A percentile compares a stretch with the other conserved stretches of the same genome.
phyloP scores from a whole-genome alignment of 2,113 vertebrate species.

The Semnornis frantzii region DNA sequence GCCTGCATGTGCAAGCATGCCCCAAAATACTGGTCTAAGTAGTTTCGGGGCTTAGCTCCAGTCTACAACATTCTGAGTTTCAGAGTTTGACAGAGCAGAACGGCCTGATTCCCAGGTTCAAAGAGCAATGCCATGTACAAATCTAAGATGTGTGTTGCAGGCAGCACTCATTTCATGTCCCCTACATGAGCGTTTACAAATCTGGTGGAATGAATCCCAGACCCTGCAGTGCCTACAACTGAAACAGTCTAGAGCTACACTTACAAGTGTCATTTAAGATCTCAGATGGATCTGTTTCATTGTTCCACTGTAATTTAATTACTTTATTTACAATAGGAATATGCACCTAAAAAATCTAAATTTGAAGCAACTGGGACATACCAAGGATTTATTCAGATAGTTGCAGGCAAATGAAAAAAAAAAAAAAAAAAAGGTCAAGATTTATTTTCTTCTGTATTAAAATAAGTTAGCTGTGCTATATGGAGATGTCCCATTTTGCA shows the following conservation, averaged over 20 bases:
- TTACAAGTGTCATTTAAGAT: not conserved
- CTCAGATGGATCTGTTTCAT: not conserved
- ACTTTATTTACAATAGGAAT: not conserved
- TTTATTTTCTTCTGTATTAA: not conserved
- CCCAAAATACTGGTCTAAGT: not conserved
- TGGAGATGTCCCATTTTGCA: not conserved
- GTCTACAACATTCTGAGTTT: not conserved
- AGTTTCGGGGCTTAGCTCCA: not conserved
- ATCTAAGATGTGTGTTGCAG: accelerated
- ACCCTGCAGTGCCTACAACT: not conserved
- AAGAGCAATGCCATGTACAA: not conserved
- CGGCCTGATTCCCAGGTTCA: not conserved
- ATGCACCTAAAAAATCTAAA: not conserved
- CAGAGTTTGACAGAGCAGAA: not conserved
- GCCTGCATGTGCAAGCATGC: not conserved
- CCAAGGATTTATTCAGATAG: not conserved
- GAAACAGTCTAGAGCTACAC: not conserved
- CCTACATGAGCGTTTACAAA: not conserved
- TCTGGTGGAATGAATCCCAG: not conserved
- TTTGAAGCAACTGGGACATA: not conserved
- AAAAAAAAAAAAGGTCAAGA: not conserved
- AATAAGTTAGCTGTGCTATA: not conserved
- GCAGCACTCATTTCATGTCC: not conserved
- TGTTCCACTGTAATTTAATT: not conserved
- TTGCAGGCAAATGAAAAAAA: not conserved